Evolutionary conservation across 2,888 invertebrate species (phyloP), one percentile per base, ranked within the genome.

Genomic region (Ormyrus nitidulus): DNA sequence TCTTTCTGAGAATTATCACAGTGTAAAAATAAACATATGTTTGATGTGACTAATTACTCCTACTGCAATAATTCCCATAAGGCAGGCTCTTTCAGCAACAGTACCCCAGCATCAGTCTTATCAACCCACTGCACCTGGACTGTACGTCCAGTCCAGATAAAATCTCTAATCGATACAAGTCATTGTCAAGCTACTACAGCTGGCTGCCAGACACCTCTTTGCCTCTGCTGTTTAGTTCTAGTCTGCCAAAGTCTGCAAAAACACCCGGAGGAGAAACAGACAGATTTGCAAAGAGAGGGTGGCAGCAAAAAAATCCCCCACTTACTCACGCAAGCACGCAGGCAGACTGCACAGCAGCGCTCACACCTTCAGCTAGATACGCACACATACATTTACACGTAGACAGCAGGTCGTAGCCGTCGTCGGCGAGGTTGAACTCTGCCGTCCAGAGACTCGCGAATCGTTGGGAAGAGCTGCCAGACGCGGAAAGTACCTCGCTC

Each of bases 1-100:
- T 82, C 75, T 69, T 80, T 80, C 80, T 69, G 58, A 64, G 80
- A 82, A 82, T 82, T 80, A 82, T 82, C 78, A 69, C 78, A 56
- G 78, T 82, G 65, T 80, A 80, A 82, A 82, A 82, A 82, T 80
- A 80, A 82, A 78, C 80, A 82, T 82, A 82, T 82, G 82, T 80
- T 82, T 48, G 51, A 68, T 68, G 76, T 69, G 62, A 70, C 13
- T 74, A 51, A 74, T 46, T 34, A 49, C 6, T 5, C 46, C 53
- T 51, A 51, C 53, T 48, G 58, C 5, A 61, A 69, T 61, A 74
- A 62, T 79, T 64, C 10, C 46, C 56, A 19, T 8, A n/a, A 8
- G 11, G 6, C n/a, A 10, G 34, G 19, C 7, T 6, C 19, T 62
- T 9, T 19, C 6, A 59, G 1, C 48, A 56, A 46, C 2, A 4